Conservation (phyloP, 2,797 vertebrate species). For the Brotula barbata region DNA sequence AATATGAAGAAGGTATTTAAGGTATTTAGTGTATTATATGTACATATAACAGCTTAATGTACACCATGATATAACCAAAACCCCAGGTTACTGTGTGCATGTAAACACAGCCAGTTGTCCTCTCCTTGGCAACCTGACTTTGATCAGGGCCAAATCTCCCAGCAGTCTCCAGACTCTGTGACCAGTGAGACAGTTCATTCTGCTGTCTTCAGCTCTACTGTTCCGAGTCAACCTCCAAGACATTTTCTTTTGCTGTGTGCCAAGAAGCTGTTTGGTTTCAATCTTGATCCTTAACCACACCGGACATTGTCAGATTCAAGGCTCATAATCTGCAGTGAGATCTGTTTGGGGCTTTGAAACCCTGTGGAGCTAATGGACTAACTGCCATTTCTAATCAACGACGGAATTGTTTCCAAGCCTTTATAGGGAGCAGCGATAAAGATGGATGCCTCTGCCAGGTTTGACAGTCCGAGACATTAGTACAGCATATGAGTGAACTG, state of each 20-base stretch:
- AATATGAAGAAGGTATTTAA: not conserved
- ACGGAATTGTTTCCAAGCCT: constrained; percentile 52
- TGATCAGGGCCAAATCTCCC: constrained; percentile 67
- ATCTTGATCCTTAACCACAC: constrained; percentile 67
- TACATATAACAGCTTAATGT: too few species aligned
- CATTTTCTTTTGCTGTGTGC: constrained; percentile 69
- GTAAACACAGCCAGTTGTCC: constrained; percentile 58
- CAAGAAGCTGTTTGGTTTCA: constrained; percentile 76
- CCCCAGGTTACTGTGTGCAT: constrained; percentile 22
- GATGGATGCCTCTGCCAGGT: constrained; percentile 41
- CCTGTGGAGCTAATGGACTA: constrained; percentile 70
- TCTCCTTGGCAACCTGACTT: constrained; percentile 66
- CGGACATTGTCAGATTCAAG: constrained; percentile 68
- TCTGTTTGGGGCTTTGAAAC: constrained; percentile 68
- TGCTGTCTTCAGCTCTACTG: constrained; percentile 62
- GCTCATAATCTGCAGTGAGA: constrained; percentile 67
- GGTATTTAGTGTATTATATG: too few species aligned
- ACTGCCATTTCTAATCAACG: constrained; percentile 75
- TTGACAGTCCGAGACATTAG: constrained; percentile 38
- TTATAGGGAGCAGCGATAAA: constrained; percentile 42
- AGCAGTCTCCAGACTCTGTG: constrained; percentile 50
- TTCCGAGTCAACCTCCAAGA: constrained; percentile 58
- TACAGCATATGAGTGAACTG: constrained; percentile 14
- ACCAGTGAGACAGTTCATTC: constrained; percentile 51
- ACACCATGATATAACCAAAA: constrained; percentile 24